These are phyloP conservation scores for Muscicapa adusta DNA, from an alignment of 2,113 vertebrate genomes.

Conservation along the genomic window DNA sequence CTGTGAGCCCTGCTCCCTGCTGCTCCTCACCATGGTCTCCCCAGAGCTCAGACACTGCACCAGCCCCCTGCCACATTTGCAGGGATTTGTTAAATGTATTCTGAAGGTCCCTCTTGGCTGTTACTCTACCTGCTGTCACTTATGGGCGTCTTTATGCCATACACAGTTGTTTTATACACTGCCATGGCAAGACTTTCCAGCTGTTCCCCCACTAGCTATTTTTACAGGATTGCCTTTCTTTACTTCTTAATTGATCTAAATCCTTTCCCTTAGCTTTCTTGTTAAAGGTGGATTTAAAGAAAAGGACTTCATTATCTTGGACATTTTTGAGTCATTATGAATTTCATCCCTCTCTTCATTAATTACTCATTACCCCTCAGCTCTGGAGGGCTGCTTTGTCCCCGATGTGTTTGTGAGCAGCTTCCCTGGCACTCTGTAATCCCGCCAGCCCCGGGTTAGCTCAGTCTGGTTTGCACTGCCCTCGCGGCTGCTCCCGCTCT, in stretches of 20 bases:
- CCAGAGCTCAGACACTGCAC: neutral
- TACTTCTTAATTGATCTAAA: slow-evolving; percentile 68
- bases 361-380: slow-evolving; percentile 59
- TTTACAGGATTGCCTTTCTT: slow-evolving; percentile 50
- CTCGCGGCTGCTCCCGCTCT: neutral
- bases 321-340: slow-evolving; percentile 56
- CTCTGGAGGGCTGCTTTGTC: slow-evolving; percentile 49
- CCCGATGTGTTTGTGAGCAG: slow-evolving; percentile 40
- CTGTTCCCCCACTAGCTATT: slow-evolving; percentile 24
- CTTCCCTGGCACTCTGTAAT: slow-evolving; percentile 54
- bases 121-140: neutral
- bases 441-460: slow-evolving; percentile 13
- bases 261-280: slow-evolving; percentile 67
- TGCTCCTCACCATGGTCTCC: neutral
- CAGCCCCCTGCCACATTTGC: neutral
- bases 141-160: neutral
- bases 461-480: slow-evolving; percentile 58
- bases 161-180: neutral
- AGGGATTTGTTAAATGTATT: neutral
- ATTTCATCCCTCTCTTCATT: slow-evolving; percentile 59
- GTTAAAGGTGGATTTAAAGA: slow-evolving; percentile 72
- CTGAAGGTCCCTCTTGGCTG: neutral
- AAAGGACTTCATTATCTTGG: slow-evolving; percentile 60
- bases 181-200: neutral
- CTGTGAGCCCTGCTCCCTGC: neutral